Percentiles rank a stretch among this genome's conserved stretches.
Evolutionary conservation across 2,797 vertebrate genomes (phyloP).

Genomic region (Amazonetta brasiliensis): DNA sequence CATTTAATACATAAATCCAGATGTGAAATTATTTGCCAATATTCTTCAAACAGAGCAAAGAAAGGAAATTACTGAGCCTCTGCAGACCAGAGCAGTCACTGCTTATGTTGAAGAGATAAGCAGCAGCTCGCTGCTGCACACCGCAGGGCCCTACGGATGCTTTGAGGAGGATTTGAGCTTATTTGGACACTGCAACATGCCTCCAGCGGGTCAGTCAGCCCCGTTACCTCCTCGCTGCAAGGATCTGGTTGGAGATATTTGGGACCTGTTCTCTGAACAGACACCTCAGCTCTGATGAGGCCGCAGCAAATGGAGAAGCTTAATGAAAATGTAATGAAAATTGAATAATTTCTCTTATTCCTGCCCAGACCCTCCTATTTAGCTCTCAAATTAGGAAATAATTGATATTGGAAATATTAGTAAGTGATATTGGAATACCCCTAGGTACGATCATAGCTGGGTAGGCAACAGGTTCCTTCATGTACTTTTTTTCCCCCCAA

Average conservation of each 20-base stretch:
- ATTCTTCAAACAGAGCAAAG: slow-evolving; percentile 39
- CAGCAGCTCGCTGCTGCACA: neutral
- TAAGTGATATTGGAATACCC: neutral
- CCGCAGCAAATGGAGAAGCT: neutral
- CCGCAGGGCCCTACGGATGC: neutral
- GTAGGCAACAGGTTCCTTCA: neutral
- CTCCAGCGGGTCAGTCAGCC: neutral
- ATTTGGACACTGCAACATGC: neutral
- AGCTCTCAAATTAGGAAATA: neutral
- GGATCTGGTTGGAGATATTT: neutral
- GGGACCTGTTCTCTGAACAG: neutral
- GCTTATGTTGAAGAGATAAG: neutral
- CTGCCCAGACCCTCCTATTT: fast-evolving
- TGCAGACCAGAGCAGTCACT: neutral
- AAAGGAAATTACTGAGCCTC: slow-evolving; percentile 34
- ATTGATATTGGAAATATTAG: fast-evolving
- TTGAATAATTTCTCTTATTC: neutral
- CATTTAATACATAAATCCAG: slow-evolving; percentile 37
- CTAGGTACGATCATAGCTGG: neutral
- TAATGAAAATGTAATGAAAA: neutral
- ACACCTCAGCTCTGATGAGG: neutral
- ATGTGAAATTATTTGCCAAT: slow-evolving; percentile 31
- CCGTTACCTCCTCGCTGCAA: neutral
- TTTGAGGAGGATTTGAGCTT: neutral
- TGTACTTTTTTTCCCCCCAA: fast-evolving